phyloP scores from a whole-genome alignment of 2,797 vertebrate genomes.

The Lutjanus argentimaculatus region DNA sequence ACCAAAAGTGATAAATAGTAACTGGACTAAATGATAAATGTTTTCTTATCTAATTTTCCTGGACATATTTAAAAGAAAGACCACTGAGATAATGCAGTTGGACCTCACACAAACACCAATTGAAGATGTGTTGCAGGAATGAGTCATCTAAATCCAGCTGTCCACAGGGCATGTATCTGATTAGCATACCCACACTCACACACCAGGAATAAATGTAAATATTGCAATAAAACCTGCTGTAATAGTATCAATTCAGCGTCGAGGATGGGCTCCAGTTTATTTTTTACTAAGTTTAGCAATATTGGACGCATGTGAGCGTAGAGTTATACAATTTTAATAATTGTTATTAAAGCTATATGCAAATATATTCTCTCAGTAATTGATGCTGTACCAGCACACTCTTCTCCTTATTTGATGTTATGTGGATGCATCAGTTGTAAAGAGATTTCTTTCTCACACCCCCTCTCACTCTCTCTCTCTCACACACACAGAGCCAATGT shows the following conservation, averaged over 20 bases:
- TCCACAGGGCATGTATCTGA: constrained; percentile 88
- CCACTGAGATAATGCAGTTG: constrained; percentile 81
- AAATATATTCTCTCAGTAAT: constrained; percentile 62
- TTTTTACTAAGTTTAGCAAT: constrained; percentile 70
- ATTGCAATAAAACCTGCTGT: constrained; percentile 86
- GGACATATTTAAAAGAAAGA: constrained; percentile 77
- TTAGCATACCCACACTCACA: constrained; percentile 87
- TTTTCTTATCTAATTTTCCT: constrained; percentile 65
- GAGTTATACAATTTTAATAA: constrained; percentile 64
- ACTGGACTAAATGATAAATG: constrained; percentile 25
- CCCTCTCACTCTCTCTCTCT: constrained; percentile 7
- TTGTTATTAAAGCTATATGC: constrained; percentile 74
- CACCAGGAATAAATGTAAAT: constrained; percentile 87
- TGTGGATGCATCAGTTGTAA: constrained; percentile 60
- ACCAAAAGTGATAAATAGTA: constrained; percentile 21
- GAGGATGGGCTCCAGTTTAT: constrained; percentile 71
- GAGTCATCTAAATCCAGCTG: constrained; percentile 89
- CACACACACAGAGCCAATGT: constrained; percentile 10
- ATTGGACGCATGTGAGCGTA: constrained; percentile 66
- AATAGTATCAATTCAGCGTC: constrained; percentile 80
- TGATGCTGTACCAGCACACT: constrained; percentile 41
- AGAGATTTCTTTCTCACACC: constrained; percentile 44
- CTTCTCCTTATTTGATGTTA: constrained; percentile 38
- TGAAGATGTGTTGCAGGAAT: constrained; percentile 88
- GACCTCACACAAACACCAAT: constrained; percentile 84